Conservation (phyloP, 1,140 invertebrate species). For the Tribolium madens region DNA sequence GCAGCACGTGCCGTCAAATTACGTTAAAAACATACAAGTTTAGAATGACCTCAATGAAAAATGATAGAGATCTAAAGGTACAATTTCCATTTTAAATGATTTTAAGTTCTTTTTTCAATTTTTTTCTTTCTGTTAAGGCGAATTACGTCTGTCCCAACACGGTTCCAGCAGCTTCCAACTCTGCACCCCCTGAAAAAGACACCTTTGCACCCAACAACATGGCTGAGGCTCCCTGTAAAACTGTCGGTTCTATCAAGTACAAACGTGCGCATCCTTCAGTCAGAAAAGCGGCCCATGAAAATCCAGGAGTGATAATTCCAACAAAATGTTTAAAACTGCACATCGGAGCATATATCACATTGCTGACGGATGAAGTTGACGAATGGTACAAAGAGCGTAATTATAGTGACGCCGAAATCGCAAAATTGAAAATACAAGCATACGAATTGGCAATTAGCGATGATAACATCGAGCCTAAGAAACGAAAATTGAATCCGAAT, state of each 20-base stretch:
- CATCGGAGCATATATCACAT: not conserved
- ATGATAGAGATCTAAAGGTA: conserved; percentile 11
- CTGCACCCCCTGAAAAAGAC: too few species aligned
- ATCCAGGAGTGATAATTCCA: not conserved
- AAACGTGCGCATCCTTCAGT: conserved; percentile 2
- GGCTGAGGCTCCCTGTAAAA: too few species aligned
- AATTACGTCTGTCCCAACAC: not conserved
- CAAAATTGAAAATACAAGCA: not conserved
- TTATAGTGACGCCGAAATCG: not conserved
- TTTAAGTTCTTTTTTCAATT: not conserved
- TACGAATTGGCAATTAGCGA: not conserved
- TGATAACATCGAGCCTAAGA: not conserved
- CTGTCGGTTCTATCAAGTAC: not conserved
- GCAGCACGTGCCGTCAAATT: conserved; percentile 6
- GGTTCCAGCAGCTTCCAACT: not conserved
- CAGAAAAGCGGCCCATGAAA: not conserved
- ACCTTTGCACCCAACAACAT: too few species aligned
- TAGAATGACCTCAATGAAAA: conserved; percentile 1
- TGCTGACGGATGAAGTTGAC: conserved; percentile 3
- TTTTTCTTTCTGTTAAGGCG: not conserved
- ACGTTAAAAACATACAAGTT: conserved; percentile 21
- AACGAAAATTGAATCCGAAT: not conserved
- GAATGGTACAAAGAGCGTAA: conserved; percentile 10
- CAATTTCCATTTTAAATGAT: not conserved
- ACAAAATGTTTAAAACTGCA: not conserved